These are phyloP conservation scores for Cichladusa arquata DNA, from an alignment of 2,113 vertebrate genomes.

Conservation along the genomic window DNA sequence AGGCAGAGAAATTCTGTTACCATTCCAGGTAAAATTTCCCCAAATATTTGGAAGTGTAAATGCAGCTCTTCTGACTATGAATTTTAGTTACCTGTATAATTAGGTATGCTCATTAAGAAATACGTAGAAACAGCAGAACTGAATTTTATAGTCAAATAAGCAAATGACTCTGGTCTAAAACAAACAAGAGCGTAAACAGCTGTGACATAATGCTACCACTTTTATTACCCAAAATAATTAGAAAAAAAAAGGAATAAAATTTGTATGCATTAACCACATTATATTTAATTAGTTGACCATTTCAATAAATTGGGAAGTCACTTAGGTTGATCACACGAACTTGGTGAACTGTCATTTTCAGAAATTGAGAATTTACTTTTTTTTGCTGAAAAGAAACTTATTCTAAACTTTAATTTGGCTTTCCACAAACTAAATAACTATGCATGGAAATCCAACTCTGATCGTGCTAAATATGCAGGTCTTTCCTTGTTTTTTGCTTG, in stretches of 20 bases:
- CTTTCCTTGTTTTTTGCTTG: not conserved
- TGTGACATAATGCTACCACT: not conserved
- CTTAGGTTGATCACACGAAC: not conserved
- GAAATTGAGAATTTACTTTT: not conserved
- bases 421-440: not conserved
- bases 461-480: rapidly evolving
- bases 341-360: not conserved
- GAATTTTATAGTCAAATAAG: not conserved
- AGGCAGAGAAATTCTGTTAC: not conserved
- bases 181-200: not conserved
- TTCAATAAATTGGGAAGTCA: not conserved
- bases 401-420: not conserved
- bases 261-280: not conserved
- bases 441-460: rapidly evolving
- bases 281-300: not conserved
- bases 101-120: not conserved
- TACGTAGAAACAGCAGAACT: not conserved
- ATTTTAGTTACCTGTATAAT: not conserved
- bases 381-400: not conserved
- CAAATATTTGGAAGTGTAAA: not conserved
- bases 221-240: not conserved
- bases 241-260: not conserved
- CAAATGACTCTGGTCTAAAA: not conserved
- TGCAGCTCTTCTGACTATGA: rapidly evolving
- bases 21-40: not conserved